Evolutionary conservation across 2,888 invertebrate species (phyloP), one percentile per base, ranked within the genome.

Genomic region (Torymus auratus): DNA sequence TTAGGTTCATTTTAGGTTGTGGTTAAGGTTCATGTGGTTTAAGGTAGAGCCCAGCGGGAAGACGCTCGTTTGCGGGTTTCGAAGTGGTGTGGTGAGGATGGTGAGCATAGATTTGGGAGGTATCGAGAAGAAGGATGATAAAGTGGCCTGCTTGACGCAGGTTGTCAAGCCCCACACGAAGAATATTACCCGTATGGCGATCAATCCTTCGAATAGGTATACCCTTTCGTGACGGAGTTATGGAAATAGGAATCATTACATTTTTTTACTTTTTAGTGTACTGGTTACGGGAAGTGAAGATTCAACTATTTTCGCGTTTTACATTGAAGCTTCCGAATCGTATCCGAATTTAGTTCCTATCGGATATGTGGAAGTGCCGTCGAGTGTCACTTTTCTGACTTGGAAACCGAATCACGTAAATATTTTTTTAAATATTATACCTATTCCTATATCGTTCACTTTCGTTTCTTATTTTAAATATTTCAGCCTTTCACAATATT

Each of bases 201-300:
- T 95, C 17, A 95, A 95, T 87, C 86, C 91, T 0, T 84, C 90
- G 14, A 82, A 82, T 70, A 89, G 84, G 89, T 89, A 83, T n/a
- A 20, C 2, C 10, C 70, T 41, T 20, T 69, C 13, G 20, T 41
- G 15, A 17, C 5, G 11, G 10, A 10, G 52, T 61, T 10, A 41
- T 41, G 7, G 41, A 7, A 7, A 41, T 7, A 41, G 41, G 12
- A 61, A 52, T 50, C 61, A 67, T 62, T 15, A n/a, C 50, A 41
- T 64, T 61, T 79, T 62, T 73, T n/a, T 28, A 28, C 7, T 10
- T 75, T 62, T 13, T 13, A 93, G 92, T 0, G 80, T 95, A 69
- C 87, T 96, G 12, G 93, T 96, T 0, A 95, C 94, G 0, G 94
- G 94, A 11, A 93, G 94, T 1, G 91, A 93, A 81, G 96, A 96